These are phyloP conservation scores for Protobothrops flavoviridis DNA, from an alignment of 2,113 vertebrate species.

Conservation along the genomic window DNA sequence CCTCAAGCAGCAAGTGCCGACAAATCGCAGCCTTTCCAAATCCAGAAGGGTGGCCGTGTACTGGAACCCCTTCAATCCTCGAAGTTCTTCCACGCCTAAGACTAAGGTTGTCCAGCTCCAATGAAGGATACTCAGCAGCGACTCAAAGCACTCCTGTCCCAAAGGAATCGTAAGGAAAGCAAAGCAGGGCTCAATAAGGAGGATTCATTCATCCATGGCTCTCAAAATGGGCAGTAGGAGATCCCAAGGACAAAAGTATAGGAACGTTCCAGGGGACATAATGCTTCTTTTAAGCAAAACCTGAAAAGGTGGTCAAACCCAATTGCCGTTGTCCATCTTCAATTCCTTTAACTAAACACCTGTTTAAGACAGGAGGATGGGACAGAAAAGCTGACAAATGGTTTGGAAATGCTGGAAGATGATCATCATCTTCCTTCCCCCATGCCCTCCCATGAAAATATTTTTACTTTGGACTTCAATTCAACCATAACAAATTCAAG, in stretches of 20 bases:
- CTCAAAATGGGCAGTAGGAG: background rate
- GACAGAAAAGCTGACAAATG: background rate
- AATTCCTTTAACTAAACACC: background rate
- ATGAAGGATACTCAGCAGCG: slow-evolving; percentile 92
- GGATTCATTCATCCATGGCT: background rate
- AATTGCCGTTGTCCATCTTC: background rate
- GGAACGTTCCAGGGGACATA: background rate
- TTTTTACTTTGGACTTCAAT: background rate
- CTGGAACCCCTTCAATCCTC: slow-evolving; percentile 95
- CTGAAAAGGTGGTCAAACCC: background rate
- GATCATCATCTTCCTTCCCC: background rate
- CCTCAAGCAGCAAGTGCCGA: slow-evolving; percentile 94
- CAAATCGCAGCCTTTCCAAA: slow-evolving; percentile 93
- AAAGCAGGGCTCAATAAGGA: background rate
- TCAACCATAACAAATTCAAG: background rate
- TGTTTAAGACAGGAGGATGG: background rate
- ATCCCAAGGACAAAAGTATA: background rate
- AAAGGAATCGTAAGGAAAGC: background rate
- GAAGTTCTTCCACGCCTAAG: slow-evolving; percentile 94
- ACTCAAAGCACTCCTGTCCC: slow-evolving; percentile 94
- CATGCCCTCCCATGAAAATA: background rate
- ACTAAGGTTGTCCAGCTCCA: slow-evolving; percentile 99
- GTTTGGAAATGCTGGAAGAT: background rate
- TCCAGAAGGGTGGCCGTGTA: slow-evolving; percentile 96
- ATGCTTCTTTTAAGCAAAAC: background rate